Conservation (phyloP, 1,140 invertebrate species). For the Maniola jurtina region DNA sequence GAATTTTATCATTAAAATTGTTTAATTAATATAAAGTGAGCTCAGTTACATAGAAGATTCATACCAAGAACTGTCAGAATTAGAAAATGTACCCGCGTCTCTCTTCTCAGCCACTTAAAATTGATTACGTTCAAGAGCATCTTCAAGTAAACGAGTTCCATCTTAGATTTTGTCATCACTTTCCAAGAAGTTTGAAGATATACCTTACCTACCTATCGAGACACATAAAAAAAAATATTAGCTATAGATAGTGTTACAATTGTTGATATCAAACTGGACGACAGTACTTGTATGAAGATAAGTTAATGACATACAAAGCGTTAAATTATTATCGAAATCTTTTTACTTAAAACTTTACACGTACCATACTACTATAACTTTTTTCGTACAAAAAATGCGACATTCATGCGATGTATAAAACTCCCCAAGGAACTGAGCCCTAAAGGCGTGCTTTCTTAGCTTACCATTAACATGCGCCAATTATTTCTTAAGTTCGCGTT, state of each 20-base stretch:
- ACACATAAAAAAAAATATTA: too few relatives aligned
- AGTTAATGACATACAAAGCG: too few relatives aligned
- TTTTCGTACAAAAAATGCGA: neutral
- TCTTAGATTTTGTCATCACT: too few relatives aligned
- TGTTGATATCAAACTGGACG: too few relatives aligned
- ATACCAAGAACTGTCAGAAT: neutral
- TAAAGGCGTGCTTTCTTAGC: constrained; percentile 19
- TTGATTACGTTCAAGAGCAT: neutral
- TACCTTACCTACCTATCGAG: too few relatives aligned
- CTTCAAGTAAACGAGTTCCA: too few relatives aligned
- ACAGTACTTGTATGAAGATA: too few relatives aligned
- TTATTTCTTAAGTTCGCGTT: constrained; percentile 28
- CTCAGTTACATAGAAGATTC: neutral
- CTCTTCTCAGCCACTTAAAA: neutral
- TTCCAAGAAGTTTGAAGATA: too few relatives aligned
- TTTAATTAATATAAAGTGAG: neutral
- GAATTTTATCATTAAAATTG: constrained; percentile 23
- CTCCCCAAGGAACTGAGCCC: constrained; percentile 11
- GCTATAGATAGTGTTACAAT: too few relatives aligned
- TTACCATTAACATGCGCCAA: constrained; percentile 28
- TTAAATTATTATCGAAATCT: too few relatives aligned
- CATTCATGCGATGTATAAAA: neutral
- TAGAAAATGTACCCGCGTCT: neutral
- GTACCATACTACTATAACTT: neutral
- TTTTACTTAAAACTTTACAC: too few relatives aligned